Evolutionary conservation across 2,888 invertebrate genomes (phyloP), one percentile per base, ranked within the genome.

Genomic region (Pachymerium ferrugineum): DNA sequence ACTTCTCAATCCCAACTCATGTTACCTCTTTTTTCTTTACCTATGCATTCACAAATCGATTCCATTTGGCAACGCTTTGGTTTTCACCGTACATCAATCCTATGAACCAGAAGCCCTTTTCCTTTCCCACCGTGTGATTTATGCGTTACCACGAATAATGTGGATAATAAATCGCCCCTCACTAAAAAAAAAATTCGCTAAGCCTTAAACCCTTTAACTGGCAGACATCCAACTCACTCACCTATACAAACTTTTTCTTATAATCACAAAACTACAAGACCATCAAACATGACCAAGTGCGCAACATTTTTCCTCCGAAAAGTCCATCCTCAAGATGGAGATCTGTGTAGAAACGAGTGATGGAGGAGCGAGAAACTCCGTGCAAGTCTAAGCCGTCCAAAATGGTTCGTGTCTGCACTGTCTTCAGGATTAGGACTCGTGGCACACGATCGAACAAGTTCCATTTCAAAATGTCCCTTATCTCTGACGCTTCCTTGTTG

Each of bases 391-490:
- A 47, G 47, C 47, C 47, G 47, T 16, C 3, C 47, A 47, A 22
- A 47, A 47, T 47, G 38, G 3, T 4, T 10, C 38, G 38, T 38
- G 47, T 47, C 47, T 47, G 22, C 47, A 22, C 22, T 47, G 47
- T 22, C 47, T 47, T 47, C 47, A 47, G 47, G 47, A 47, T 47
- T 47, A 47, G 47, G 47, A 47, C 47, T 47, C 47, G 16, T 19
- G 47, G 47, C 47, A 47, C 47, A 22, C 47, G 47, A 47, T 47
- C 47, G 47, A 47, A 47, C 47, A 47, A 47, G 19, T 47, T 47
- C 16, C 47, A 47, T 47, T 47, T 47, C 16, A 47, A 47, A 47
- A 47, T 22, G 47, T 47, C 47, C 47, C 47, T 47, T 47, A 47
- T 47, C 47, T 47, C 16, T 47, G 47, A 47, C 22, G 47, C 47